Conservation (phyloP, 2,888 invertebrate species). For the Diarsia dahlii region DNA sequence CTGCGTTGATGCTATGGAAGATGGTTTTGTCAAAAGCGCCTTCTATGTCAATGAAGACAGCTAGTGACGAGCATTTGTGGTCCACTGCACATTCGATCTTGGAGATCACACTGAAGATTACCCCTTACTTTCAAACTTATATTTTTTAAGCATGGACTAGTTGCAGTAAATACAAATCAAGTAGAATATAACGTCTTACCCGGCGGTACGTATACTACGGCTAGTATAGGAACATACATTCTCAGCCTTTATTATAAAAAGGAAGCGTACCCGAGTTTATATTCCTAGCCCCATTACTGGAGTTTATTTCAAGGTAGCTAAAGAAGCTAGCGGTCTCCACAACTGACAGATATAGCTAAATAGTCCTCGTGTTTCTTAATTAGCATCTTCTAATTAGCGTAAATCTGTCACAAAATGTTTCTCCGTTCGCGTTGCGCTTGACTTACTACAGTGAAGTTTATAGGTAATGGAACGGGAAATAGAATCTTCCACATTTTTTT, state of each 20-base stretch:
- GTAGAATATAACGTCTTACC: neutral
- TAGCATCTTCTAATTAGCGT: constrained; percentile 73
- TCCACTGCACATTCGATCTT: too few species aligned
- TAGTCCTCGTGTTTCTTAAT: constrained; percentile 71
- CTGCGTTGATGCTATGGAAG: too few species aligned
- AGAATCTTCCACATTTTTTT: neutral
- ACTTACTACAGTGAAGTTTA: constrained; percentile 2
- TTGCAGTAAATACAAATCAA: neutral
- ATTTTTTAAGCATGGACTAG: neutral
- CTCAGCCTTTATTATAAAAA: constrained; percentile 5
- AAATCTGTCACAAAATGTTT: constrained; percentile 65
- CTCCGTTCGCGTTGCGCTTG: constrained; percentile 12
- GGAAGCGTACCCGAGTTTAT: constrained; percentile 24
- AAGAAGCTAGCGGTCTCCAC: constrained; percentile 38
- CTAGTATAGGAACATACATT: neutral
- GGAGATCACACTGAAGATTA: too few species aligned
- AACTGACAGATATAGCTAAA: constrained; percentile 64
- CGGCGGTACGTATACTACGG: too few species aligned
- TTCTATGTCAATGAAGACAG: too few species aligned
- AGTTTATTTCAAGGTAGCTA: constrained; percentile 31
- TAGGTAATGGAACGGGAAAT: neutral
- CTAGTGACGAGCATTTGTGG: too few species aligned
- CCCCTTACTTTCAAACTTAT: neutral
- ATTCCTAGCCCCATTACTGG: constrained; percentile 13
- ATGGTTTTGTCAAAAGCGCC: too few species aligned